These are phyloP conservation scores for Synanthedon tipuliformis DNA, from an alignment of 2,888 invertebrate genomes.

Conservation along the genomic window DNA sequence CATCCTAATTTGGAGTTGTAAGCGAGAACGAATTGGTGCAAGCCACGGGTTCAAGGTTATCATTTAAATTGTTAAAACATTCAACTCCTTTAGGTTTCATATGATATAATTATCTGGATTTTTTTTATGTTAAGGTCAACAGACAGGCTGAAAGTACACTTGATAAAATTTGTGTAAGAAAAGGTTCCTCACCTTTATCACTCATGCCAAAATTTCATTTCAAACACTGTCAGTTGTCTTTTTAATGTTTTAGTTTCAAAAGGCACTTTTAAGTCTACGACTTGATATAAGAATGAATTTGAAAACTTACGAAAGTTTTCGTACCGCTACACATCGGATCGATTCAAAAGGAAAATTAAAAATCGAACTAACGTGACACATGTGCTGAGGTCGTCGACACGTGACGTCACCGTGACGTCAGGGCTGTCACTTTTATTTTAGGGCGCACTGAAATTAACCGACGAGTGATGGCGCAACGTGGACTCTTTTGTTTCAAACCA, in stretches of 20 bases:
- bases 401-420: conserved; percentile 44
- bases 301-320: too few relatives aligned
- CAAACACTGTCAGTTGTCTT: too few relatives aligned
- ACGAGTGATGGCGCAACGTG: conserved; percentile 9
- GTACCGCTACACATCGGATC: background rate
- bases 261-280: too few relatives aligned
- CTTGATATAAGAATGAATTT: too few relatives aligned
- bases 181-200: too few relatives aligned
- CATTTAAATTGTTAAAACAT: conserved; percentile 23
- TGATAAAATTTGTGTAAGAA: too few relatives aligned
- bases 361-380: conserved; percentile 1
- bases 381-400: conserved; percentile 33
- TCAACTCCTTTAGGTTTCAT: conserved; percentile 13
- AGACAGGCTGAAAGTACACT: too few relatives aligned
- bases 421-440: conserved; percentile 54
- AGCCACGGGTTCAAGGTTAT: conserved; percentile 25
- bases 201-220: too few relatives aligned
- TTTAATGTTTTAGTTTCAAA: too few relatives aligned
- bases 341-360: background rate
- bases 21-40: conserved; percentile 22
- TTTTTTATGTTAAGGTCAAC: too few relatives aligned
- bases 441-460: conserved; percentile 29
- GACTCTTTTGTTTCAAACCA: conserved; percentile 1
- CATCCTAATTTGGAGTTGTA: conserved; percentile 9
- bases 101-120: too few relatives aligned